A percentile compares a stretch with the other conserved stretches of the same genome.
These are phyloP conservation scores for Elymnias hypermnestra DNA, from an alignment of 1,140 invertebrate species.

Conservation along the genomic window DNA sequence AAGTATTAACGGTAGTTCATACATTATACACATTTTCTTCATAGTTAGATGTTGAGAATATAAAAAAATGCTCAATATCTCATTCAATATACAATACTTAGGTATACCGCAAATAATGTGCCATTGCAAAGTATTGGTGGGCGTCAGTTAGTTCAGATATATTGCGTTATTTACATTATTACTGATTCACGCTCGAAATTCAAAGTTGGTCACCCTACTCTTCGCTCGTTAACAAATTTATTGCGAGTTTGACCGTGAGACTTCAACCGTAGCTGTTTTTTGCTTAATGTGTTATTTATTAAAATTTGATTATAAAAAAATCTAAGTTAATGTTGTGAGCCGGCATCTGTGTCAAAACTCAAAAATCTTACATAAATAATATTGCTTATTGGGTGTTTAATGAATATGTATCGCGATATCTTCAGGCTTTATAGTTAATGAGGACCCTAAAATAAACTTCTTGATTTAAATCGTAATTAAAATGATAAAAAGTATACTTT, in stretches of 20 bases:
- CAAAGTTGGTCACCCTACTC: constrained; percentile 8
- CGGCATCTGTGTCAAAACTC: constrained; percentile 44
- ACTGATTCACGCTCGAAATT: no score
- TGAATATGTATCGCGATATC: constrained; percentile 46
- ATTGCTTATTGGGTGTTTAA: constrained; percentile 35
- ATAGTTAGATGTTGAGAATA: no score
- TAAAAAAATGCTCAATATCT: no score
- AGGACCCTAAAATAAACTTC: constrained; percentile 34
- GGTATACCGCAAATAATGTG: no score
- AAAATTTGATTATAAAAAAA: constrained; percentile 67
- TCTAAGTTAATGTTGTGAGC: constrained; percentile 46
- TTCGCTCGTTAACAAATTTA: constrained; percentile 59
- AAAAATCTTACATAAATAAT: constrained; percentile 46
- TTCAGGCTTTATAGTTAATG: constrained; percentile 39
- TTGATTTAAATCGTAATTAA: constrained; percentile 22
- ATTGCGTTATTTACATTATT: no score
- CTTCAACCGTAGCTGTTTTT: constrained; percentile 65
- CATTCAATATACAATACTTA: no score
- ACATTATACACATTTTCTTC: no score
- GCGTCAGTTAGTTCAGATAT: no score
- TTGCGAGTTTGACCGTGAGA: constrained; percentile 71
- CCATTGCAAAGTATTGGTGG: no score
- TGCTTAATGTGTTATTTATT: constrained; percentile 71
- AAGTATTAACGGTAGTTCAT: no score
- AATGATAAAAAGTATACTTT: no score